phyloP scores from a whole-genome alignment of 2,113 vertebrate species.

The Setophaga petechia region DNA sequence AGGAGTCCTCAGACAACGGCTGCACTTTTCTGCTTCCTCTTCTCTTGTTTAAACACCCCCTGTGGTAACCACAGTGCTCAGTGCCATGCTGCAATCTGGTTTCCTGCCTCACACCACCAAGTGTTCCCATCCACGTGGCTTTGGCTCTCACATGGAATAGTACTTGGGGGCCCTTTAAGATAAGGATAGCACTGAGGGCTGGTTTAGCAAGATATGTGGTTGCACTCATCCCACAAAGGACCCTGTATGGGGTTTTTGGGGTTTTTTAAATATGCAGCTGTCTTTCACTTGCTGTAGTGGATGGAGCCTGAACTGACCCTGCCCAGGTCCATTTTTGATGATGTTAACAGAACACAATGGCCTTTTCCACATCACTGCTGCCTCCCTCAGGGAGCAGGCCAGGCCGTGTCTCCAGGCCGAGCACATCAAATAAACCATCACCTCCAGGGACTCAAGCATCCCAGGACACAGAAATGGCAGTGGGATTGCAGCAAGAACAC shows the following conservation, averaged over 20 bases:
- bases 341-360: rapidly evolving
- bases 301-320: not conserved
- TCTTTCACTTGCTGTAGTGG: not conserved
- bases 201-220: not conserved
- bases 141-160: not conserved
- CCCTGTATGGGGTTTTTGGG: rapidly evolving
- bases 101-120: not conserved
- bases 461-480: not conserved
- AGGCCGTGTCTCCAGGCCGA: not conserved
- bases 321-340: not conserved
- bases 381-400: not conserved
- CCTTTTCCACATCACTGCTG: not conserved
- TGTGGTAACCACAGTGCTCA: not conserved
- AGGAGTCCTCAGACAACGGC: not conserved
- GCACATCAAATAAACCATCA: not conserved
- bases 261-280: not conserved
- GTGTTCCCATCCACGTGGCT: not conserved
- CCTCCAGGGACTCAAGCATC: not conserved
- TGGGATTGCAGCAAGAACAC: not conserved
- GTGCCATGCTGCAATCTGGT: not conserved
- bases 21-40: not conserved
- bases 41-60: not conserved
- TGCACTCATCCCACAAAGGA: not conserved
- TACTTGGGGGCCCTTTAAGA: not conserved
- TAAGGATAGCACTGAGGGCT: not conserved